Percentiles rank a stretch among this genome's conserved stretches.
phyloP scores from a whole-genome alignment of 2,888 invertebrate species.

The Odontocolon sp. region DNA sequence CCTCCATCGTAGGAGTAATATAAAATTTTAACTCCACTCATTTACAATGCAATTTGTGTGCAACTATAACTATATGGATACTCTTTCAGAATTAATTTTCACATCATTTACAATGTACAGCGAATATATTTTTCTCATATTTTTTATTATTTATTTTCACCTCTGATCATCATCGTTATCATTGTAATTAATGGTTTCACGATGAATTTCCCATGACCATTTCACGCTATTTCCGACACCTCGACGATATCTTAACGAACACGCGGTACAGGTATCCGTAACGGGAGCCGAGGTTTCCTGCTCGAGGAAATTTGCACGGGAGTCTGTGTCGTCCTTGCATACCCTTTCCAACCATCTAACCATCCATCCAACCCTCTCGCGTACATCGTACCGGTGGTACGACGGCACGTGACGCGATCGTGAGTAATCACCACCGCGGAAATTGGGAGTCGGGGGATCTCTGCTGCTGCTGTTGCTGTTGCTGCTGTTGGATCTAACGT shows the following conservation, averaged over 20 bases:
- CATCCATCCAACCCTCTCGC: slow-evolving; percentile 23
- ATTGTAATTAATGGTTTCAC: background rate
- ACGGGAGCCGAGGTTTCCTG: slow-evolving; percentile 22
- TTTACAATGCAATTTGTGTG: no score
- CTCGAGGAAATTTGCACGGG: slow-evolving; percentile 32
- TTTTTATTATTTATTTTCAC: background rate
- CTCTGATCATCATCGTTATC: background rate
- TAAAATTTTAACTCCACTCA: no score
- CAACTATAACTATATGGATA: no score
- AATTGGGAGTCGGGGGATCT: slow-evolving; percentile 50
- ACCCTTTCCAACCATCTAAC: slow-evolving; percentile 1
- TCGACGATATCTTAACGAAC: slow-evolving; percentile 49
- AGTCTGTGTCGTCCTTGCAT: slow-evolving; percentile 14
- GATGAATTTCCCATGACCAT: background rate
- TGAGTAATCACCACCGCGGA: slow-evolving; percentile 64
- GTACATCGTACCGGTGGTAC: slow-evolving; percentile 30
- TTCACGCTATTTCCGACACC: slow-evolving; percentile 24
- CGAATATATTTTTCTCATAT: background rate
- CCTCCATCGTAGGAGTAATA: no score
- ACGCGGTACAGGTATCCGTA: slow-evolving; percentile 16
- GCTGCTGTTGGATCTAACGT: background rate
- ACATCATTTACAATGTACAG: no score
- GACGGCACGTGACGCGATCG: slow-evolving; percentile 61
- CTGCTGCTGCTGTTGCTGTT: slow-evolving; percentile 15
- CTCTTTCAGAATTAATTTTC: no score